Percentiles rank a stretch among this genome's conserved stretches.
Conservation (phyloP, 1,140 invertebrate genomes). For the Gonatopus flavifemur region DNA sequence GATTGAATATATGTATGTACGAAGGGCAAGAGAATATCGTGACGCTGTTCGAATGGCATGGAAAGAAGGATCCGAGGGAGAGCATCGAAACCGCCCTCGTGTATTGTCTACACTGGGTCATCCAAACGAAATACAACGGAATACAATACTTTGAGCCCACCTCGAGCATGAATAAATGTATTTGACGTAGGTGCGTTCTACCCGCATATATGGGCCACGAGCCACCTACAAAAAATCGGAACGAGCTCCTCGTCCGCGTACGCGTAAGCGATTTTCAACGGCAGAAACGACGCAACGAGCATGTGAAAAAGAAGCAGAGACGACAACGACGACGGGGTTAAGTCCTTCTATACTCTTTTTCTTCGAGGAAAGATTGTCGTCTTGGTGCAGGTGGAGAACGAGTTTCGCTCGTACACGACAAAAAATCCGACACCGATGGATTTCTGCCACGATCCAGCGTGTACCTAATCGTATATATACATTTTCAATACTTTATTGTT, state of each 20-base stretch:
- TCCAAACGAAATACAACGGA: slow-evolving; percentile 32
- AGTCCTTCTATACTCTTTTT: slow-evolving; percentile 3
- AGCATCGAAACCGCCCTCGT: slow-evolving; percentile 31
- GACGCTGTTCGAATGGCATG: too few relatives aligned
- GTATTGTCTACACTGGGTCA: slow-evolving; percentile 32
- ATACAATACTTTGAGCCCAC: slow-evolving; percentile 35
- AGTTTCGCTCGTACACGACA: slow-evolving; percentile 21
- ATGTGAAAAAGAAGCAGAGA: too few relatives aligned
- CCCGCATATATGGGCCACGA: slow-evolving; percentile 26
- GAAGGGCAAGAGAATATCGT: slow-evolving; percentile 13
- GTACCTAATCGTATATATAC: too few relatives aligned
- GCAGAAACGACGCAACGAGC: too few relatives aligned
- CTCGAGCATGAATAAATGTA: slow-evolving; percentile 43
- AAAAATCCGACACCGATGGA: too few relatives aligned
- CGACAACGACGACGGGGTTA: not conserved
- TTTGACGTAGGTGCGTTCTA: slow-evolving; percentile 40
- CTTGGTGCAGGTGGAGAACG: slow-evolving; percentile 24
- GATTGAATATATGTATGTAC: too few relatives aligned
- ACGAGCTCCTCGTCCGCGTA: slow-evolving; percentile 12
- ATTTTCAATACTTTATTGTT: too few relatives aligned
- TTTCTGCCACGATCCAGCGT: too few relatives aligned
- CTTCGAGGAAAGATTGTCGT: slow-evolving; percentile 20
- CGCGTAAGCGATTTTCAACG: slow-evolving; percentile 24
- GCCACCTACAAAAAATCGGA: slow-evolving; percentile 29
- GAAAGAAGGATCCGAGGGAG: not conserved